Evolutionary conservation across 2,797 vertebrate species (phyloP).

Genomic region (Dendrocincla fuliginosa): DNA sequence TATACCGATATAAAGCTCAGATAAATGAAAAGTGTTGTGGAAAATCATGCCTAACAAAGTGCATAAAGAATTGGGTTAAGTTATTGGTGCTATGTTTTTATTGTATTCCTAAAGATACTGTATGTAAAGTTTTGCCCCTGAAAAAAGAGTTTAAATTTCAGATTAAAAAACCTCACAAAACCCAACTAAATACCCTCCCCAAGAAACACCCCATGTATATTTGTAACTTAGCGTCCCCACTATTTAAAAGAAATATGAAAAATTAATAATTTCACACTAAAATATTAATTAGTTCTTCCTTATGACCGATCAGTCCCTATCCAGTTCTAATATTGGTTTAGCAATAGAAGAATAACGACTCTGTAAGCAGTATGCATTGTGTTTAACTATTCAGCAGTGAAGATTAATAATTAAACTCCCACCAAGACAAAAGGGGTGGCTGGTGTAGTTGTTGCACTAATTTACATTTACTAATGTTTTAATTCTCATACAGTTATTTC

Average conservation of each 20-base stretch:
- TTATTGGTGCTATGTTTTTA: not conserved
- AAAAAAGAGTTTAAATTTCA: not conserved
- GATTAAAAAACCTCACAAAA: not conserved
- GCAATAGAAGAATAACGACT: not conserved
- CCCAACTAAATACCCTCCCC: not conserved
- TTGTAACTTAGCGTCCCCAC: not conserved
- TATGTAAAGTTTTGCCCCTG: not conserved
- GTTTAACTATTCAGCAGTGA: conserved; percentile 59
- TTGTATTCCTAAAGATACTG: not conserved
- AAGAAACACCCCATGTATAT: not conserved
- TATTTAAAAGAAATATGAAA: not conserved
- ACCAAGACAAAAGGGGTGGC: not conserved
- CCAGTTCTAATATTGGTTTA: conserved; percentile 13
- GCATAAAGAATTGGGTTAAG: not conserved
- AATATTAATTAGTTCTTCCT: not conserved
- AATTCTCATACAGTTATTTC: not conserved
- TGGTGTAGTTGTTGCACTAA: not conserved
- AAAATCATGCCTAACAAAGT: not conserved
- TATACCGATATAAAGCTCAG: not conserved
- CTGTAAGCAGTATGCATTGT: conserved; percentile 37
- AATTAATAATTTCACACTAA: not conserved
- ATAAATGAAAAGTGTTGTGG: not conserved
- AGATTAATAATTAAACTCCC: conserved; percentile 63
- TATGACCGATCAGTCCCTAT: not conserved
- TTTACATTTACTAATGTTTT: not conserved